Percentiles rank a stretch among this genome's conserved stretches.
phyloP scores from a whole-genome alignment of 2,888 invertebrate genomes.

The Dusona sp. region DNA sequence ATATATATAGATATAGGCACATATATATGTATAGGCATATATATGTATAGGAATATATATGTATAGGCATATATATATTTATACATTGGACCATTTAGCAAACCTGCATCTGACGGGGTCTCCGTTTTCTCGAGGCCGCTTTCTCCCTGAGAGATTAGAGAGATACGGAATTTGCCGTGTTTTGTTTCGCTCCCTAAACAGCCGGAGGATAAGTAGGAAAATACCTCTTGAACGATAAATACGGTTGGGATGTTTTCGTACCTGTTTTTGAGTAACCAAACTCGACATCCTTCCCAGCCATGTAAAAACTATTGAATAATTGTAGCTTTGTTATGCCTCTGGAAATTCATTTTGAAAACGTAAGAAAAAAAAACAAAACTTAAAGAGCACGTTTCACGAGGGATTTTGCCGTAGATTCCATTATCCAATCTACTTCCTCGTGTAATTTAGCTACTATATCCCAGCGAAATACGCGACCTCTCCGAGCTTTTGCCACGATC shows the following conservation, averaged over 20 bases:
- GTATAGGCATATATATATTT: background rate
- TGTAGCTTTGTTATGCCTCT: background rate
- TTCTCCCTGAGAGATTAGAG: slow-evolving; percentile 43
- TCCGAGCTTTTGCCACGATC: background rate
- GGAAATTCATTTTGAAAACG: background rate
- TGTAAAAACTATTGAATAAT: background rate
- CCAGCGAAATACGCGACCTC: background rate
- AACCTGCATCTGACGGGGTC: slow-evolving; percentile 24
- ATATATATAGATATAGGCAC: background rate
- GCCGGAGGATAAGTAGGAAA: slow-evolving; percentile 10
- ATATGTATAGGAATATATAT: background rate
- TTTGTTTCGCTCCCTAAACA: slow-evolving; percentile 15
- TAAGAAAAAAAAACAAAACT: background rate
- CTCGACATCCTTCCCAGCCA: background rate
- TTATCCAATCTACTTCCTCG: background rate
- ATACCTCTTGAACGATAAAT: slow-evolving; percentile 1
- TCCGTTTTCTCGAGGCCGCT: slow-evolving; percentile 41
- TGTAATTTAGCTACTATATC: slow-evolving; percentile 4
- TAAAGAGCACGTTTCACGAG: background rate
- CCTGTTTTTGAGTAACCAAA: background rate
- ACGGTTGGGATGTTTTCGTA: background rate
- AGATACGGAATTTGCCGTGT: slow-evolving; percentile 32
- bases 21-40: background rate
- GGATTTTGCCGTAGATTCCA: background rate
- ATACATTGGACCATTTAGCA: background rate